Evolutionary conservation across 2,888 invertebrate species (phyloP), one percentile per base, ranked within the genome.

Genomic region (Macrophya alboannulata): DNA sequence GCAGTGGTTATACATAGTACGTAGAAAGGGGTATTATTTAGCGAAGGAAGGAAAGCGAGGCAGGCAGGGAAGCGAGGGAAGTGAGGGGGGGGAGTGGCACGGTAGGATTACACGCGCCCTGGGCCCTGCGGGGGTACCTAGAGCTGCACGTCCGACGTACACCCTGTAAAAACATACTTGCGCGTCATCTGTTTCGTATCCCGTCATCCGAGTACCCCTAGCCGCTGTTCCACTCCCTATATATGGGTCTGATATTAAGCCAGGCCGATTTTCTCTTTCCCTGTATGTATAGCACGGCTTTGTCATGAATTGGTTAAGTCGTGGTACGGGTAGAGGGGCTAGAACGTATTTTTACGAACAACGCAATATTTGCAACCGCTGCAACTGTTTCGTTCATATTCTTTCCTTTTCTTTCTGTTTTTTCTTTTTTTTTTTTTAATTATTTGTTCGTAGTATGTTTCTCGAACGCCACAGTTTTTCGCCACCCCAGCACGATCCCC

Each of bases 161-260:
- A 43, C 12, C n/a, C 17, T 48, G 83, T 71, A 83, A 83, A 83
- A 83, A 83, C 83, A 81, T 15, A 81, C 48, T 48, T 51, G 68
- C 68, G 40, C 83, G 83, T 83, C 83, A 83, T 83, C 83, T 83
- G 83, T 83, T 83, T 83, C 71, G 45, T 65, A 83, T 83, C 83
- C 83, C 68, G 77, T 77, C 77, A 25, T 81, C 65, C 48, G 65
- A 43, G 43, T 62, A 40, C 43, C 81, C 43, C 55, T 37, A 48
- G n/a, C 77, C 4, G 51, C 31, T 12, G 9, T 37, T n/a, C 62
- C 81, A 37, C 62, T 21, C 81, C 62, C 77, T 77, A 6, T 71
- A 74, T 40, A 72, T 74, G 45, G 74, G 17, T 77, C 51, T 37
- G 77, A 77, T 77, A 77, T 77, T 77, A 77, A 77, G 37, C 74